Evolutionary conservation across 2,113 vertebrate genomes (phyloP), one percentile per base, ranked within the genome.

Genomic region (Xenopus laevis): DNA sequence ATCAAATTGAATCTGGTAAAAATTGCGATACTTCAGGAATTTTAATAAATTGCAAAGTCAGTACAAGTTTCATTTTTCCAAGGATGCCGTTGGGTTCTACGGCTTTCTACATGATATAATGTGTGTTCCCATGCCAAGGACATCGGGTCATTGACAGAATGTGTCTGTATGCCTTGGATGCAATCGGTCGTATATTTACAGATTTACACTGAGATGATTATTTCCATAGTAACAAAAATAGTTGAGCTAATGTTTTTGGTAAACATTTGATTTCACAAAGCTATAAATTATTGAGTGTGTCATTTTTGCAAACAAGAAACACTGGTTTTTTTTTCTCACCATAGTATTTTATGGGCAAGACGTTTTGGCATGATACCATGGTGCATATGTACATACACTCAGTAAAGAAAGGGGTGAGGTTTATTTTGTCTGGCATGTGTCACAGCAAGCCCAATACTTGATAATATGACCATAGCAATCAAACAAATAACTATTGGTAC

Each of bases 361-460:
- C 16, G 40, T 70, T 68, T 77, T 80, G 63, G 76, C 71, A 72
- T 68, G 40, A 1, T 45, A 12, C 4, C 62, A 27, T 27, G 80
- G 65, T 50, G 59, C 78, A 10, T 44, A 23, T 52, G 78, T 61
- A 40, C 33, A 40, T 55, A 45, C 0, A 10, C 2, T 47, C 62
- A 13, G 58, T 78, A 71, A 60, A 55, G 57, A 74, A 83, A 79
- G 0, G 68, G 71, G 71, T 58, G 72, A 81, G 78, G 65, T 4
- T 73, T 72, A 58, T 81, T 82, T 79, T 79, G 79, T 74, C 80
- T 81, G 78, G 79, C 78, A 67, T 57, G 72, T 62, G 30, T 64
- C 21, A 65, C 63, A 59, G 57, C 20, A 64, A 71, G 58, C 64
- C 50, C 10, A 44, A 59, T 33, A 33, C 30, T 33, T 33, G 4